Evolutionary conservation across 1,140 invertebrate genomes (phyloP), one percentile per base, ranked within the genome.

Genomic region (Eumaeus atala): DNA sequence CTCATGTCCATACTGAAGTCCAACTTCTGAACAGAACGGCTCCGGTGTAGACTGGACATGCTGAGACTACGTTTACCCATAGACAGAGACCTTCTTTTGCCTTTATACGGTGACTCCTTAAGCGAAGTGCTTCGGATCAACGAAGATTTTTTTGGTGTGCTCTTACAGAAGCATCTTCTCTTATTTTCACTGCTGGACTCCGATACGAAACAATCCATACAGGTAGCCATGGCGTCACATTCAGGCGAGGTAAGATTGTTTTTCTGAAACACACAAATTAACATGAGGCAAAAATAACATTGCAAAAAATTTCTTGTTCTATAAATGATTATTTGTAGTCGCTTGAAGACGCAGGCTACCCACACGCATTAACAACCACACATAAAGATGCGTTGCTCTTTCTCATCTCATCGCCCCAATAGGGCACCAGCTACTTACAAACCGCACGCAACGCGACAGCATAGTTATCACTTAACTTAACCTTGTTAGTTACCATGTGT

Each of bases 1-100:
- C 86, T 88, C 72, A 87, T 86, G 48, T 88, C 84, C 81, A 86
- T 85, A 66, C 81, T 86, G 48, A 86, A 87, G 58, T 88, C 86
- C 10, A 85, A 63, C 54, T 84, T 85, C 56, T 85, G 80, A 7
- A 87, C 84, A 3, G 84, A 87, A 6, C 73, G 62, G 54, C 81
- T 84, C 12, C 84, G 60, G 48, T 81, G 71, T 18, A 87, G 51
- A 56, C 79, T 87, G 0, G 84, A 80, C 70, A 87, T 68, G 38
- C 84, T 87, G 0, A 74, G 61, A 61, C 81, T 84, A 6, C 84
- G 74, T 55, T 76, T 80, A 18, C 75, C 79, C 7, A 69, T 67
- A 17, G 74, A 70, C 1, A 66, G 67, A 17, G 68, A 81, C 12
- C 70, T 61, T 14, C 72, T 78, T 16, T 64, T 66, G 14, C 62